Evolutionary conservation across 2,797 vertebrate species (phyloP).

Genomic region (Pteropus rufus): DNA sequence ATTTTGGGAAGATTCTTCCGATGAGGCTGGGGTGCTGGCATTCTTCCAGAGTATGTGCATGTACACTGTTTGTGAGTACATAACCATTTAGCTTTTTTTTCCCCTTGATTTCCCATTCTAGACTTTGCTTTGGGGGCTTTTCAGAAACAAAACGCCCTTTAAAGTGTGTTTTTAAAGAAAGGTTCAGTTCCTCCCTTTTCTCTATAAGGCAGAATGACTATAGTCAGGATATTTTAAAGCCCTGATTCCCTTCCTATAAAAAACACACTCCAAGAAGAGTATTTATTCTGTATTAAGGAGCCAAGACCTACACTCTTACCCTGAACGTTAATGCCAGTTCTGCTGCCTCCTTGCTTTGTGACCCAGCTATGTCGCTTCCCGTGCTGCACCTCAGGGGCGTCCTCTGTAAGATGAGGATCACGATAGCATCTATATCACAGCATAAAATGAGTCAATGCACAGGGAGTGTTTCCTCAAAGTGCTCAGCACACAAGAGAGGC

Average conservation of each 20-base stretch:
- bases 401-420: neutral
- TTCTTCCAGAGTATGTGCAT: neutral
- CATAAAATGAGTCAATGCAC: neutral
- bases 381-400: neutral
- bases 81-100: neutral
- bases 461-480: neutral
- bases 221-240: neutral
- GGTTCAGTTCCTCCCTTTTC: neutral
- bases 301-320: neutral
- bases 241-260: neutral
- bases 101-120: neutral
- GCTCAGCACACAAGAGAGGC: neutral
- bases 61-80: neutral
- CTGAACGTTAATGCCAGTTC: neutral
- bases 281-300: neutral
- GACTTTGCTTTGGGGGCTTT: neutral
- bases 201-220: neutral
- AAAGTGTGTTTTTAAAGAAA: conserved; percentile 42
- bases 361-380: neutral
- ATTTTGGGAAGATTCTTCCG: neutral
- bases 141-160: conserved; percentile 23
- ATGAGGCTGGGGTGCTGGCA: neutral
- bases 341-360: neutral
- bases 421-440: neutral
- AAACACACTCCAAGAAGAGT: neutral